phyloP scores from a whole-genome alignment of 1,140 invertebrate genomes.

The Drosophila suzukii region DNA sequence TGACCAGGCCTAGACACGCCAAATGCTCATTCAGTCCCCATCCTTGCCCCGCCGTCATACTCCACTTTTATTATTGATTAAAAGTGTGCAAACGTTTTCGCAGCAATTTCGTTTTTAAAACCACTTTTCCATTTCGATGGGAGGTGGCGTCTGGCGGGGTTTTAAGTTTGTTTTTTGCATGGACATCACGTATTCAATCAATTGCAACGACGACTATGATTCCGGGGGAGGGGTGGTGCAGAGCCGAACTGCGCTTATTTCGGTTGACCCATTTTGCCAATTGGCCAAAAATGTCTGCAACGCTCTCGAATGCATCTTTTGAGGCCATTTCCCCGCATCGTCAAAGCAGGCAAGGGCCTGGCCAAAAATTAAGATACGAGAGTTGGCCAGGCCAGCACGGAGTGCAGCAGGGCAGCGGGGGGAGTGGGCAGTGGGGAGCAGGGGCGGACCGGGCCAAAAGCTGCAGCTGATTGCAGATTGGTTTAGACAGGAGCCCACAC shows the following conservation, averaged over 20 bases:
- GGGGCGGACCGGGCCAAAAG: conserved; percentile 39
- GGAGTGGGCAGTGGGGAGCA: neutral
- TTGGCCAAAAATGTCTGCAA: conserved; percentile 75
- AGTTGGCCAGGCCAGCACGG: conserved; percentile 17
- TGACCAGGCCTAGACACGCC: conserved; percentile 45
- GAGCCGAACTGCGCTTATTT: conserved; percentile 64
- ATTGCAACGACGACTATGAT: conserved; percentile 70
- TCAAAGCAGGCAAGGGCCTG: neutral
- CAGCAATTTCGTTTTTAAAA: conserved; percentile 80
- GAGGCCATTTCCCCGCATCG: conserved; percentile 25
- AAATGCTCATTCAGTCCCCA: conserved; percentile 51
- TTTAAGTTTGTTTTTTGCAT: conserved; percentile 82
- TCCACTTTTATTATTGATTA: conserved; percentile 71
- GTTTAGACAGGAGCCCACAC: conserved; percentile 61
- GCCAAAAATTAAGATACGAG: conserved; percentile 74
- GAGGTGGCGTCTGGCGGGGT: conserved; percentile 35
- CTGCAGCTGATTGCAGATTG: conserved; percentile 77
- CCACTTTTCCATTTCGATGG: conserved; percentile 73
- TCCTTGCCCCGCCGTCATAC: neutral
- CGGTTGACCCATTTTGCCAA: conserved; percentile 76
- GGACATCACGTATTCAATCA: conserved; percentile 82
- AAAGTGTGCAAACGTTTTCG: conserved; percentile 81
- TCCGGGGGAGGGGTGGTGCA: conserved; percentile 16
- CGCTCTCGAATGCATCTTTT: conserved; percentile 56
- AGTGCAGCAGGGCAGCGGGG: no score